Evolutionary conservation across 2,113 vertebrate species (phyloP), one percentile per base, ranked within the genome.

Genomic region (Barnardius zonarius): DNA sequence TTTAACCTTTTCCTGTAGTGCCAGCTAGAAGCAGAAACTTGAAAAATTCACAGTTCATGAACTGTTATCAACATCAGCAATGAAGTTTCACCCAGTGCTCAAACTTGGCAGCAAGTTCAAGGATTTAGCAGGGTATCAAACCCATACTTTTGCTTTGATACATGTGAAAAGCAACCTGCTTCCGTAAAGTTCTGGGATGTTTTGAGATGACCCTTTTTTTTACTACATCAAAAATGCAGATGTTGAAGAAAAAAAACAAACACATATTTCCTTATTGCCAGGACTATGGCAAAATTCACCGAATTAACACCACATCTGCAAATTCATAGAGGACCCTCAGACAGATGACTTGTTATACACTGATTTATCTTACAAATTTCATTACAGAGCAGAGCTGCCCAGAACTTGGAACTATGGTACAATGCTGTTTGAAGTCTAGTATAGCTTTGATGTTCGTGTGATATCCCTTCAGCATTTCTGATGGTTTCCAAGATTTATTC

Each of bases 41-140:
- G 19, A 73, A 86, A 92, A 84, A 52, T 49, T 52, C 44, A 52
- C 27, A 77, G n/a, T 79, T 87, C 19, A 9, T 46, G 70, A 70
- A 17, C 20, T 1, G 2, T 43, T 86, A 74, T 17, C 31, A 86
- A 74, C 0, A 0, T 4, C 57, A 35, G 43, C 52, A 77, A 69
- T 0, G 1, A 84, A 69, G 78, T 48, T 74, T 48, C 43, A 20
- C 35, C 69, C 48, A 46, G 27, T 51, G 39, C 9, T 85, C n/a
- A 81, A 46, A 78, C 59, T 17, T 59, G 44, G 37, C 44, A 69
- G 43, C n/a, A 91, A 67, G 64, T 69, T 87, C 41, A 87, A 85
- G 59, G 41, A 69, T 44, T 48, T 33, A 83, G 22, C n/a, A 87
- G 15, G 4, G 22, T 51, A 67, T 41, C 35, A 86, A 66, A 74